Evolutionary conservation across 2,113 vertebrate species (phyloP), one percentile per base, ranked within the genome.

Genomic region (Ciconia maguari): DNA sequence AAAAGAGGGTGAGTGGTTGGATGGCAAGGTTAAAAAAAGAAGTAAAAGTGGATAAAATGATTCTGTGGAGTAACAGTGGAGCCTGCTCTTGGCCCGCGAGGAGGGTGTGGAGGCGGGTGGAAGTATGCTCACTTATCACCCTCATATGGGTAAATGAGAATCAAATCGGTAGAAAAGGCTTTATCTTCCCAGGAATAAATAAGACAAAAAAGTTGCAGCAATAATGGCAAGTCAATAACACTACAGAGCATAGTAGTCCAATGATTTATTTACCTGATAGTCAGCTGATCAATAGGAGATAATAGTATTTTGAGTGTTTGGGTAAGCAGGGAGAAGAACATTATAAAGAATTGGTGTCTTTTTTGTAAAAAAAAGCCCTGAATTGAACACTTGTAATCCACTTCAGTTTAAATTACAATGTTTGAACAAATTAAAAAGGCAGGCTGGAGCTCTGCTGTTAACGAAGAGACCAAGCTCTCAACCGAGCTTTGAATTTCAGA

Each of bases 41-140:
- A 64, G 12, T 5, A 19, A 36, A 89, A 90, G 57, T 3, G 12
- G 42, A 13, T n/a, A 30, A 75, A 71, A 8, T 2, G 18, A 18
- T 61, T 55, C 25, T 22, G 8, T 15, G 48, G 48, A 75, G 52
- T 58, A 22, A 12, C 49, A 69, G 13, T 46, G 82, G 48, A 46
- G 27, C 24, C 41, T 52, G 22, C 66, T 78, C 20, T 41, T 24
- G 85, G 57, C 29, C 25, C 30, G 17, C 0, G 0, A 46, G 54
- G 24, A 48, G 34, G 51, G 68, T 5, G 6, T 2, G 13, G 52
- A 38, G 38, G 19, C 1, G 1, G 52, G 41, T 42, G 51, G 46
- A 15, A 79, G 62, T 10, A 1, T 0, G 0, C 15, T 4, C 4
- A 3, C 51, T 78, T 42, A 30, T 55, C 1, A 3, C 13, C 29